Evolutionary conservation across 2,888 invertebrate species (phyloP), one percentile per base, ranked within the genome.

Genomic region (Notodonta ziczac): DNA sequence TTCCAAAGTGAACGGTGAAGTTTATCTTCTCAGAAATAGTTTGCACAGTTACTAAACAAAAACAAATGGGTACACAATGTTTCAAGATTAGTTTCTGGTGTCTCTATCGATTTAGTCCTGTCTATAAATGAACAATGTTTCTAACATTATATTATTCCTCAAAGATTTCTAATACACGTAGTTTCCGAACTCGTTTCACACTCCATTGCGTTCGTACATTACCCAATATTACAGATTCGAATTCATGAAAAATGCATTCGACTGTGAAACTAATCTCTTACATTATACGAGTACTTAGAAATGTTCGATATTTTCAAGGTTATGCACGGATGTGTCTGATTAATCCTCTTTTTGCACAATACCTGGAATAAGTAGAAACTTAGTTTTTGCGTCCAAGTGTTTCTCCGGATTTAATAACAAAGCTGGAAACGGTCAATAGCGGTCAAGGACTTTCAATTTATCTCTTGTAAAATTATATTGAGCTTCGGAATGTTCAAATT

Each of bases 171-270:
- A 10, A 48, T 46, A 46, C 50, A 50, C 16, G 16, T 16, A 50
- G 8, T 50, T 14, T 50, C 16, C 12, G 52, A 61, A 69, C 65
- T 62, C 42, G 57, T 66, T 74, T 67, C 62, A 72, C 66, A 57
- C 61, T 48, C 53, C 53, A 61, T 60, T 66, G 59, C 52, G 14
- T 57, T 56, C 52, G 61, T 62, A 10, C 58, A 56, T 50, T 65
- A 53, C 48, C 7, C 50, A 56, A 50, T 50, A 16, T 16, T 16
- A 50, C 14, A 50, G 48, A 60, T 67, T 32, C 50, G 12, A 58
- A 16, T 61, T 44, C 40, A 48, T 14, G 6, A 59, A 56, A 42
- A 59, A 58, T 61, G 40, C 14, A 39, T 13, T 48, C 53, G 40
- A 32, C 48, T 62, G 56, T 65, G 51, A 60, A 63, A 52, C 57